Base-by-base conservation (phyloP, 2,888 invertebrate species). In the Andrena hattorfiana region DNA sequence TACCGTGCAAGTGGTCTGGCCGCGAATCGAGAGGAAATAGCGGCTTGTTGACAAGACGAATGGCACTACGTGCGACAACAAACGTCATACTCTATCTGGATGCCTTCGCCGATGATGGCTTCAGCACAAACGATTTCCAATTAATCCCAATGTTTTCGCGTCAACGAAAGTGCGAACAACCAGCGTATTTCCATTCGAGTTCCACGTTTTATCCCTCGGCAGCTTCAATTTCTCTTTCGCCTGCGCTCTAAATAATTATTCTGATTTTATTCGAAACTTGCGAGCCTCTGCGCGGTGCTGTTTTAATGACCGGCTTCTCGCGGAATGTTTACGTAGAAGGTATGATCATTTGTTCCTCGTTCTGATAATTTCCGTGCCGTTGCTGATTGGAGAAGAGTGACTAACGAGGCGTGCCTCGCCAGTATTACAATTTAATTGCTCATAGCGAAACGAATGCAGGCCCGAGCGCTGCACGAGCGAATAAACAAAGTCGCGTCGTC, bases 11-110 rank as follows among this genome's bases (percentile, higher is more conserved):
- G 70, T 63, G 23, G 51, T 35, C 67, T 75, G 67, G 59, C 60
- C 26, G 42, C 30, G 75, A 75, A 85, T 81, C 83, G 77, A 79
- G 59, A 69, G 73, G 60, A 87, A 85, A 81, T 79, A 75, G 81
- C 83, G 82, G 70, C 64, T 69, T 64, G 56, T 51, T 77, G 87
- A 85, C 81, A 87, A 87, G 87, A 83, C 68, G 83, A 76, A 87
- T 85, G 69, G 67, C 56, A 78, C 77, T 83, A 83, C 35, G 72
- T 71, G 67, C 76, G 80, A 87, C 70, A 66, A 76, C 56, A 70
- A 75, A 79, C 67, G 83, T 83, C 85, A 87, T 78, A 16, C 16
- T 64, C 64, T 35, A 75, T 75, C 54, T 32, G 62, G 28, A 62
- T 49, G 74, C 51, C 63, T 62, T 70, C 64, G 62, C 48, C 42